Base-by-base conservation (phyloP, 2,888 invertebrate species). In the Fragum sueziense region DNA sequence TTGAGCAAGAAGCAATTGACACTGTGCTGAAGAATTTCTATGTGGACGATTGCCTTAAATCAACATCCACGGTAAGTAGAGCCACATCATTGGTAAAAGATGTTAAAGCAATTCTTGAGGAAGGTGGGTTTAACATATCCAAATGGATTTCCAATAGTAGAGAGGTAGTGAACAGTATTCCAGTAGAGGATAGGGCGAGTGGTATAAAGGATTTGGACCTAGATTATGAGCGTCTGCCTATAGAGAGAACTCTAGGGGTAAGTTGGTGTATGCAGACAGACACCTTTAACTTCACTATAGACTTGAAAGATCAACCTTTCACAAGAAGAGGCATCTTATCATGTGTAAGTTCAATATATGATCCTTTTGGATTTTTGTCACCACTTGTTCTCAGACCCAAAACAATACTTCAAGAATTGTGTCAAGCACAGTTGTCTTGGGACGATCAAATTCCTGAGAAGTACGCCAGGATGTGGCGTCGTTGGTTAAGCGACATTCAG, bases 361-460 rank as follows among this genome's bases (percentile, higher is more conserved):
- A 86, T 70, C 84, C 86, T 1, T 61, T 86, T 20, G 84, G 81
- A 31, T 77, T 86, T 27, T 37, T 88, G n/a, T 72, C 85, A 9
- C 86, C 86, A 14, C 54, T 85, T n/a, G 52, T 75, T 9, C 74
- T 86, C 9, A 51, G 51, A 17, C 77, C 80, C 1, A 86, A 85
- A 34, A 72, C 70, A 57, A 72, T 86, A 9, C 57, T 86, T n/a
- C 87, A 85, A 57, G 52, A 86, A 41, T 75, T 85, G 76, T 85
- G 81, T 31, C 67, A 31, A 27, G 29, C 79, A 14, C 62, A 70
- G 9, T 22, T 47, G 7, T 77, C 72, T 51, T 87, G 87, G 87
- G 86, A 86, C 59, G 80, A 69, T 11, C 80, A 81, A 9, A 51
- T 86, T 11, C 80, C 83, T 11, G 52, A 85, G 9, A 62, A 81